phyloP scores from a whole-genome alignment of 1,140 invertebrate species.

The Aphaenogaster ashmeadi region DNA sequence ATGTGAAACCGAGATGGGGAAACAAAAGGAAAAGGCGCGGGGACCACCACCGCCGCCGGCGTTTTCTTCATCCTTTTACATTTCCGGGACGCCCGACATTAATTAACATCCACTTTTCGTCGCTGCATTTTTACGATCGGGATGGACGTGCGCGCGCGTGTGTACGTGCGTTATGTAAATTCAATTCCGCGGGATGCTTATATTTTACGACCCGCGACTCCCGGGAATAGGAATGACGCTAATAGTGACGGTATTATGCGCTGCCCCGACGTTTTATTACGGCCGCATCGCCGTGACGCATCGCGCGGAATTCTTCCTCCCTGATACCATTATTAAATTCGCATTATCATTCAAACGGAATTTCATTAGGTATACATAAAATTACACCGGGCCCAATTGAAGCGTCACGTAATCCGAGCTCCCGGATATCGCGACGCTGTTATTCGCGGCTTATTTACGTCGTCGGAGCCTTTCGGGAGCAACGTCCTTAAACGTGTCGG shows the following conservation, averaged over 20 bases:
- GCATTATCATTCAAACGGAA: slow-evolving; percentile 5
- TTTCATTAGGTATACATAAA: slow-evolving; percentile 13
- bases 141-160: neutral
- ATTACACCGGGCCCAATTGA: neutral
- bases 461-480: neutral
- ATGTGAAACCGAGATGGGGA: slow-evolving; percentile 31
- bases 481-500: neutral
- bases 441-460: slow-evolving; percentile 11
- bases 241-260: slow-evolving; percentile 40
- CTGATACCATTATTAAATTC: neutral
- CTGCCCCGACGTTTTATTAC: slow-evolving; percentile 36
- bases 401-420: neutral
- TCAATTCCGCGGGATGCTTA: slow-evolving; percentile 52
- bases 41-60: neutral
- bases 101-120: slow-evolving; percentile 60
- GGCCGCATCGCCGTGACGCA: slow-evolving; percentile 5
- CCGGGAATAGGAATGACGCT: slow-evolving; percentile 35
- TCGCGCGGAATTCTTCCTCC: slow-evolving; percentile 5
- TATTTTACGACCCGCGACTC: slow-evolving; percentile 49
- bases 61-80: slow-evolving; percentile 8
- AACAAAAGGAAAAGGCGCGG: slow-evolving; percentile 4
- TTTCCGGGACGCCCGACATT: slow-evolving; percentile 25
- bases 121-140: slow-evolving; percentile 46
- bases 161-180: slow-evolving; percentile 32
- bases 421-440: neutral